A percentile compares a stretch with the other conserved stretches of the same genome.
Conservation (phyloP, 2,797 vertebrate genomes). For the Pipistrellus pygmaeus region DNA sequence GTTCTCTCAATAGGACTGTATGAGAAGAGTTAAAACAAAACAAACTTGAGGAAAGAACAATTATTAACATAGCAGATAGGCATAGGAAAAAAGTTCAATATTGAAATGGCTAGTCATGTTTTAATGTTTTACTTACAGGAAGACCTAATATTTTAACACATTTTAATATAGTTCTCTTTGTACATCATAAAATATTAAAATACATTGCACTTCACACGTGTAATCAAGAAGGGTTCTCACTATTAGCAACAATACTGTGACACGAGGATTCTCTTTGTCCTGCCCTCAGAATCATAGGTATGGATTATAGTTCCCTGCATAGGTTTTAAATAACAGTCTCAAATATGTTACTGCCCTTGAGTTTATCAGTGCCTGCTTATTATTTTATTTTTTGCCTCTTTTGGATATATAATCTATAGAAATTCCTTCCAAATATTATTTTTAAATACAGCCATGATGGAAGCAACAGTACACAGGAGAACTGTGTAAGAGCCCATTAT, state of each 20-base stretch:
- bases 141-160: not conserved
- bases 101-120: not conserved
- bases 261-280: not conserved
- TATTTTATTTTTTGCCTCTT: conserved; percentile 56
- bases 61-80: not conserved
- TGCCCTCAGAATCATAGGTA: not conserved
- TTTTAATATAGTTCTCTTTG: not conserved
- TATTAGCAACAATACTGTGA: not conserved
- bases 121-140: not conserved
- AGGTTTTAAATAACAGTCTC: not conserved
- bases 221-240: not conserved
- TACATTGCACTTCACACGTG: not conserved
- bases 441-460: conserved; percentile 42
- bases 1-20: not conserved
- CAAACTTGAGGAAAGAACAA: not conserved
- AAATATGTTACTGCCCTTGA: not conserved
- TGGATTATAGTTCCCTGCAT: not conserved
- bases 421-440: conserved; percentile 45
- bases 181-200: not conserved
- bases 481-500: not conserved
- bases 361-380: not conserved
- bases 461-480: conserved; percentile 42
- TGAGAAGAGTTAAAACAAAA: not conserved
- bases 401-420: not conserved
- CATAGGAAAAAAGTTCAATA: not conserved